A percentile compares a stretch with the other conserved stretches of the same genome.
These are phyloP conservation scores for Diarsia brunnea DNA, from an alignment of 2,888 invertebrate species.

Conservation along the genomic window DNA sequence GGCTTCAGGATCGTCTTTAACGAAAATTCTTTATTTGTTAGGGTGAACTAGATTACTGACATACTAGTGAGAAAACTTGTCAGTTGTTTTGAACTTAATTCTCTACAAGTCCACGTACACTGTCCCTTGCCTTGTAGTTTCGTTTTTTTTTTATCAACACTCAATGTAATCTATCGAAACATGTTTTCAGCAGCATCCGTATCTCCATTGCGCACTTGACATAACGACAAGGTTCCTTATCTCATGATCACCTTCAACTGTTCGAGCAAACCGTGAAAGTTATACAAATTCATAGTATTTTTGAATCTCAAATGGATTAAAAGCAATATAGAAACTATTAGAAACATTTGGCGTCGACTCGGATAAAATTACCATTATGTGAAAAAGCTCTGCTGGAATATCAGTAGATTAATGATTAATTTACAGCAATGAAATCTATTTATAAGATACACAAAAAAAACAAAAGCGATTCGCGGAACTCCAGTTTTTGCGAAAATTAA, in stretches of 20 bases:
- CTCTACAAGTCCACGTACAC: background rate
- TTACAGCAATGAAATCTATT: conserved; percentile 73
- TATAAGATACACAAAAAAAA: conserved; percentile 60
- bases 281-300: conserved; percentile 47
- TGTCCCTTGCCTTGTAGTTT: conserved; percentile 10
- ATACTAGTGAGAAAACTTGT: background rate
- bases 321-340: conserved; percentile 77
- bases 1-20: background rate
- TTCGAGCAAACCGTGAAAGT: conserved; percentile 11
- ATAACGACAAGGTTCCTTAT: conserved; percentile 26
- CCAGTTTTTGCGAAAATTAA: conserved; percentile 3
- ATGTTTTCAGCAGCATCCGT: conserved; percentile 20
- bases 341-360: conserved; percentile 79
- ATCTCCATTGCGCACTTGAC: conserved; percentile 39
- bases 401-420: conserved; percentile 75
- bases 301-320: conserved; percentile 76
- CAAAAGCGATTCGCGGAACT: background rate
- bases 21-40: background rate
- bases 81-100: background rate
- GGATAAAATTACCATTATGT: conserved; percentile 76
- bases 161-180: conserved; percentile 17
- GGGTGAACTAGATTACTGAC: background rate
- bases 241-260: conserved; percentile 1
- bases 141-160: conserved; percentile 28
- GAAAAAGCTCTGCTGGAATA: conserved; percentile 77